Evolutionary conservation across 1,140 invertebrate genomes (phyloP).

Genomic region (Arion vulgaris): DNA sequence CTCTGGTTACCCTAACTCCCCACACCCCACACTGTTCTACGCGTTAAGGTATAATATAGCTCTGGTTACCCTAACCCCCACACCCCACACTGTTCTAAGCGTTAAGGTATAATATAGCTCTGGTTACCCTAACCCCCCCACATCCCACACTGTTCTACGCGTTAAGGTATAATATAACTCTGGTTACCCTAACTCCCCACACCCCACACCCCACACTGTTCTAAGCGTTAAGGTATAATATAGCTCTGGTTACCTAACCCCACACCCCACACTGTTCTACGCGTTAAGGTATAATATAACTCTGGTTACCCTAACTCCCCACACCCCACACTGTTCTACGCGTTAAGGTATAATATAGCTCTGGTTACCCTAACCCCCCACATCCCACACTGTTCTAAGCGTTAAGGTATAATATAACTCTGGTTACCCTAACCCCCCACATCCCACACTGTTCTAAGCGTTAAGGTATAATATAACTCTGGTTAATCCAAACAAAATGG

Average conservation of each 20-base stretch:
- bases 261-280: not conserved
- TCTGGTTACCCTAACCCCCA: not conserved
- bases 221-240: not conserved
- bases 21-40: not conserved
- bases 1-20: not conserved
- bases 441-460: not conserved
- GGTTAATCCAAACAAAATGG: slow-evolving; percentile 11
- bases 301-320: not conserved
- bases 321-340: not conserved
- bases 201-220: too few species aligned
- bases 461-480: slow-evolving; percentile 4
- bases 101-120: slow-evolving; percentile 3
- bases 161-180: not conserved
- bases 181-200: not conserved
- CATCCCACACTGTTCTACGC: not conserved
- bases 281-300: not conserved
- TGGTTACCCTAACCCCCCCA: not conserved
- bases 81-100: not conserved
- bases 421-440: not conserved
- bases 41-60: not conserved
- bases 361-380: not conserved
- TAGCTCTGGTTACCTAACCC: slow-evolving; percentile 8
- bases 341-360: not conserved
- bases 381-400: not conserved
- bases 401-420: not conserved